These are phyloP conservation scores for Oegoconia quadripuncta DNA, from an alignment of 2,888 invertebrate species.

Conservation along the genomic window DNA sequence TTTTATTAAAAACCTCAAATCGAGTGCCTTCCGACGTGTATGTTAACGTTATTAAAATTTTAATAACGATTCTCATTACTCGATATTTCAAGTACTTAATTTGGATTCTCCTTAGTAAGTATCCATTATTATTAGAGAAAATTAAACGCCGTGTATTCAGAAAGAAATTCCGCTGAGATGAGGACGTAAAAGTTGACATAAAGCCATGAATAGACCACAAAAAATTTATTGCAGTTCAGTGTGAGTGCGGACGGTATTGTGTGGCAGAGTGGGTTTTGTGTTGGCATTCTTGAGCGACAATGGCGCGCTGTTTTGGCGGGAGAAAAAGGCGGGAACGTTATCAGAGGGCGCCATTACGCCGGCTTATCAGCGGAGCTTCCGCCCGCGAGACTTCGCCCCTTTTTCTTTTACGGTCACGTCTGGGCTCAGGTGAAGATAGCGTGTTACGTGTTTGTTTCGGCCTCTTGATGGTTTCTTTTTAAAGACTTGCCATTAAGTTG, in stretches of 20 bases:
- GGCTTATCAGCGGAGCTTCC: slow-evolving; percentile 73
- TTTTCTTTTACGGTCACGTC: slow-evolving; percentile 78
- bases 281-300: slow-evolving; percentile 61
- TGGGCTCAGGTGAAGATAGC: slow-evolving; percentile 55
- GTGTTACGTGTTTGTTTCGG: slow-evolving; percentile 12
- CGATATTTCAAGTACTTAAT: not conserved
- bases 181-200: slow-evolving; percentile 38
- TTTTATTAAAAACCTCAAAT: slow-evolving; percentile 64
- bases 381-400: slow-evolving; percentile 64
- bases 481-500: not conserved
- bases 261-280: slow-evolving; percentile 48
- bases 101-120: too few species aligned
- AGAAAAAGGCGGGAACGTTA: slow-evolving; percentile 78
- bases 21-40: slow-evolving; percentile 51
- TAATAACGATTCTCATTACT: slow-evolving; percentile 41
- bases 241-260: slow-evolving; percentile 42
- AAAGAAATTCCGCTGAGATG: slow-evolving; percentile 7
- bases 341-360: slow-evolving; percentile 73
- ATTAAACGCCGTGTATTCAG: not conserved
- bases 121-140: not conserved
- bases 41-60: slow-evolving; percentile 61
- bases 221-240: slow-evolving; percentile 57
- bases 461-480: not conserved
- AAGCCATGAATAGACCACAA: slow-evolving; percentile 45
- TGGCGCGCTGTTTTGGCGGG: slow-evolving; percentile 71